Conservation (phyloP, 2,113 vertebrate species). For the Pleuronectes platessa region DNA sequence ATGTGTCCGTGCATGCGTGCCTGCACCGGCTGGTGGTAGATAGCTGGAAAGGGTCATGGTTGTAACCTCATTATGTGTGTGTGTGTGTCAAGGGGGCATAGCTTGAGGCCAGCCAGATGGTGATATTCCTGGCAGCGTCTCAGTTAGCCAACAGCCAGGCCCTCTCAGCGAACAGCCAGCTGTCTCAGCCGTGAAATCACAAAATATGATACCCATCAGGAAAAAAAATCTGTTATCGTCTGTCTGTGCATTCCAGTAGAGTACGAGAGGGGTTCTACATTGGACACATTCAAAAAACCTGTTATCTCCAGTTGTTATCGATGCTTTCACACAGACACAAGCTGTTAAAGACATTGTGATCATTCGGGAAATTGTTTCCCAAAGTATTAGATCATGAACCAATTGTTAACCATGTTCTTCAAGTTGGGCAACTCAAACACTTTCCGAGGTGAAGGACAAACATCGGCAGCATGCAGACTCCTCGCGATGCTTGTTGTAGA, state of each 20-base stretch:
- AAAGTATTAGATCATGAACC: not conserved
- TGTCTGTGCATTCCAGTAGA: constrained; percentile 55
- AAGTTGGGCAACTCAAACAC: constrained; percentile 14
- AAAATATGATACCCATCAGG: constrained; percentile 61
- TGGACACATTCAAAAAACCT: not conserved
- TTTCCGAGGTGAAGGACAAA: constrained; percentile 12
- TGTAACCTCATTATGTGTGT: constrained; percentile 54
- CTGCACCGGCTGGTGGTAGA: constrained; percentile 50
- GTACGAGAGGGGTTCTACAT: constrained; percentile 27
- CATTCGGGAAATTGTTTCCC: not conserved
- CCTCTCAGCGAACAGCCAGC: constrained; percentile 61
- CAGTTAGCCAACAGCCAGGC: constrained; percentile 61
- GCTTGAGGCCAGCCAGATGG: constrained; percentile 77
- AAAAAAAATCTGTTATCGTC: constrained; percentile 42
- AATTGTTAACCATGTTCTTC: not conserved
- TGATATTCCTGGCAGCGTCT: constrained; percentile 69
- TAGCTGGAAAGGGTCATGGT: constrained; percentile 55
- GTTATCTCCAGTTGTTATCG: constrained; percentile 16
- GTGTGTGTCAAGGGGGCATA: constrained; percentile 38
- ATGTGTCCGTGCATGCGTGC: constrained; percentile 30
- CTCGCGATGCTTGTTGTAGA: constrained; percentile 42
- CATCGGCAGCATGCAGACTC: constrained; percentile 30
- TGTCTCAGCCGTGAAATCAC: constrained; percentile 62
- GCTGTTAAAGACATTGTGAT: constrained; percentile 3
- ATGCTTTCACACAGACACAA: not conserved